Base-by-base conservation (phyloP, 2,888 invertebrate species). In the Agrochola lota region DNA sequence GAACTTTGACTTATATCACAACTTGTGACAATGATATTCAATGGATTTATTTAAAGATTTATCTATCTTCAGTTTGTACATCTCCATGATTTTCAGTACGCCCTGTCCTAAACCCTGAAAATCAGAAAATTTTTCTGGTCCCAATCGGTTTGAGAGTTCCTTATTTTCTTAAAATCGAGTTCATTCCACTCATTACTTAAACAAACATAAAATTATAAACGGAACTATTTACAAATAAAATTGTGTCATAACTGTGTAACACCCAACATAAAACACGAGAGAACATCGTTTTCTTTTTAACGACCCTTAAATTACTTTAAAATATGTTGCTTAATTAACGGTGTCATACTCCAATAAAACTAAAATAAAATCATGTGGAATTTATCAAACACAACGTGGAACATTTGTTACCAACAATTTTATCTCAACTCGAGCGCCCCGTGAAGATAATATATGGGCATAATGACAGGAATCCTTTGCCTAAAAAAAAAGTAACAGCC, bases 381-480 rank as follows among this genome's bases (percentile, higher is more conserved):
- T 90, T 88, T 91, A 89, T 86, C 84, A 87, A 85, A 89, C 84
- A 79, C 80, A 80, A 88, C 79, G 78, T 88, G 85, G 83, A 91
- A 91, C 88, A 90, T 91, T 91, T 91, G 88, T 90, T 87, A 88
- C 87, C 85, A 89, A 91, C 89, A 86, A 90, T 92, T 91, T 93
- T 92, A 94, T 93, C 94, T 92, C 86, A 91, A 89, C 88, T 91
- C 91, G 88, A 93, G 93, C 94, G 88, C 94, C 95, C 94, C 94
- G 93, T 91, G 92, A 93, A 91, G 93, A 92, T 95, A 95, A 95
- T 93, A 91, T 93, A 95, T 92, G 93, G 91, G 85, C 91, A 90
- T 93, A 95, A 93, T 94, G 95, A 95, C 94, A 94, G 93, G 91
- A 93, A 91, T 92, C 92, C 93, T 91, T 92, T 90, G 92, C 90